Percentiles rank a stretch among this genome's conserved stretches.
phyloP scores from a whole-genome alignment of 2,888 invertebrate species.

The Lapara coniferarum region DNA sequence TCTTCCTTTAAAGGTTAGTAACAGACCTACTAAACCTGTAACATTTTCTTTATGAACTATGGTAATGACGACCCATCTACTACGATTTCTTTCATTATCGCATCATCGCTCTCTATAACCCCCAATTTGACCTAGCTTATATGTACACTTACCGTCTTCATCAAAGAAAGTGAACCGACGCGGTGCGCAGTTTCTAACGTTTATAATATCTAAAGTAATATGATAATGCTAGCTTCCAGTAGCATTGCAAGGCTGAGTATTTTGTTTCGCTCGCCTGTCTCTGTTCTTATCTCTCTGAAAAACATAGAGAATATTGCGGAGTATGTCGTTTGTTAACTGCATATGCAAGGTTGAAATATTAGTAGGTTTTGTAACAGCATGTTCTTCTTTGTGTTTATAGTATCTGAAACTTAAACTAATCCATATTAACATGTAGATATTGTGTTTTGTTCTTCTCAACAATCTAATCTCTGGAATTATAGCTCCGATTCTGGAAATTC shows the following conservation, averaged over 20 bases:
- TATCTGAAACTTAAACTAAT: too few relatives aligned
- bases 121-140: not conserved
- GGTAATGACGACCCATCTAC: not conserved
- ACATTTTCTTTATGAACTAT: not conserved
- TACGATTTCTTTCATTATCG: not conserved
- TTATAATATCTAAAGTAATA: conserved; percentile 9
- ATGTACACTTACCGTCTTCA: too few relatives aligned
- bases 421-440: too few relatives aligned
- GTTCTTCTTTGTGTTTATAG: too few relatives aligned
- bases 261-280: conserved; percentile 12
- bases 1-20: too few relatives aligned
- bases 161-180: conserved; percentile 1
- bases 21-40: too few relatives aligned
- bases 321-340: not conserved
- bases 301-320: conserved; percentile 5
- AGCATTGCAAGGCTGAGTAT: conserved; percentile 9
- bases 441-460: too few relatives aligned
- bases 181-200: not conserved
- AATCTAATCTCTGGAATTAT: too few relatives aligned
- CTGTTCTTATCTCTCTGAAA: not conserved
- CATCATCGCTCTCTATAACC: not conserved
- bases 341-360: too few relatives aligned
- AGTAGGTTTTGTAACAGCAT: too few relatives aligned
- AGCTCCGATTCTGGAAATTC: too few relatives aligned
- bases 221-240: conserved; percentile 15